Conservation (phyloP, 1,140 invertebrate species). For the Druon quercuslanigerum region DNA sequence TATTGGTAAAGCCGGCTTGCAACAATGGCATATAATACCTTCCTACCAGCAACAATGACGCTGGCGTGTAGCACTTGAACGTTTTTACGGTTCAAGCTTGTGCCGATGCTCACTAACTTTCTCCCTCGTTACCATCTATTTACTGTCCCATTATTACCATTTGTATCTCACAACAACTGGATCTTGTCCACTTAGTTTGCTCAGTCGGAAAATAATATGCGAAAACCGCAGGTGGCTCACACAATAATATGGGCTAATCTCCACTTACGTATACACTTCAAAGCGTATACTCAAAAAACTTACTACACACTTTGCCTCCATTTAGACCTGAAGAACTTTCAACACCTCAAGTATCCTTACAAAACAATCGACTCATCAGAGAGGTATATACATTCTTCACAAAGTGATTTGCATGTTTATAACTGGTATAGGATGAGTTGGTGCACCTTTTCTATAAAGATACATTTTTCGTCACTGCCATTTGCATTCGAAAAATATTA, state of each 20-base stretch:
- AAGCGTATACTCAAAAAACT: background rate
- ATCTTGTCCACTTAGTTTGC: conserved; percentile 19
- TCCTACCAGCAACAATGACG: background rate
- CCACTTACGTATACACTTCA: background rate
- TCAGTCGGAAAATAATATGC: conserved; percentile 24
- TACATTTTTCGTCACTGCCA: too few species aligned
- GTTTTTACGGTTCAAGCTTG: conserved; percentile 1
- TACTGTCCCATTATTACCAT: conserved; percentile 21
- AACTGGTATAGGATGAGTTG: too few species aligned
- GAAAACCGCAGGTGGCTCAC: conserved; percentile 22
- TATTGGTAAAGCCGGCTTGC: background rate
- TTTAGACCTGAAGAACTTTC: background rate
- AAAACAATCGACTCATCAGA: too few species aligned
- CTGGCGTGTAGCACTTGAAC: background rate
- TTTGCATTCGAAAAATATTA: too few species aligned
- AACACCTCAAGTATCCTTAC: background rate
- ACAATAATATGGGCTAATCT: background rate
- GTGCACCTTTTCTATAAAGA: too few species aligned
- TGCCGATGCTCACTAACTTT: conserved; percentile 18
- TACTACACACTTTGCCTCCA: background rate
- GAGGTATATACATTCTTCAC: too few species aligned
- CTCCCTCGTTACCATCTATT: conserved; percentile 1
- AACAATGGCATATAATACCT: background rate
- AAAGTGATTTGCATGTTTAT: too few species aligned
- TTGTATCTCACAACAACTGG: conserved; percentile 14